These are phyloP conservation scores for Lamprologus speciosus DNA, from an alignment of 2,113 vertebrate species.

Conservation along the genomic window DNA sequence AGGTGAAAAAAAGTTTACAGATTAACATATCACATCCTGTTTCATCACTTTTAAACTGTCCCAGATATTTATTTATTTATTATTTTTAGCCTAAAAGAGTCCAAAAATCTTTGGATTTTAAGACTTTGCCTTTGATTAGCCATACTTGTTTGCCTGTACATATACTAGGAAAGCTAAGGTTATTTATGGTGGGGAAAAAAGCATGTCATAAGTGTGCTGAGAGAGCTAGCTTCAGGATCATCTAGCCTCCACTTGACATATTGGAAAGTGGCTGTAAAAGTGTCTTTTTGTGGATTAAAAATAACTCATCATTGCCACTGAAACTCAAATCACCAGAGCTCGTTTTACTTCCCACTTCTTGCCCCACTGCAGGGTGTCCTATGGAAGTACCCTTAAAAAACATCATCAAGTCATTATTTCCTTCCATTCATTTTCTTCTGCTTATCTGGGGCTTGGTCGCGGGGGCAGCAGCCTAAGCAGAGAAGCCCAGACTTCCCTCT, in stretches of 20 bases:
- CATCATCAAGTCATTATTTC: background rate
- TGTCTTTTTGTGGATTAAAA: background rate
- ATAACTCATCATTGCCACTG: background rate
- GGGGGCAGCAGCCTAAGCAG: background rate
- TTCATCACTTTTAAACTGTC: background rate
- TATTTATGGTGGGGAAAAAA: background rate
- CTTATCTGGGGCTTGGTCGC: background rate
- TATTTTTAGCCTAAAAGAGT: background rate
- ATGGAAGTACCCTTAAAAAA: constrained; percentile 7
- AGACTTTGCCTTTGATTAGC: background rate
- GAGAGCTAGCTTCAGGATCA: background rate
- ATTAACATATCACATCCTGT: background rate
- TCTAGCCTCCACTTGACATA: background rate
- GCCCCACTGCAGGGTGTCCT: background rate
- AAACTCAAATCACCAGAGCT: background rate
- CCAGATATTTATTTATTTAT: background rate
- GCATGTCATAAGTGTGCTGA: background rate
- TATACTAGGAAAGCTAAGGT: background rate
- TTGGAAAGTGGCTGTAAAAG: background rate
- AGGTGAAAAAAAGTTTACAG: background rate
- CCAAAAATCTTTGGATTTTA: background rate
- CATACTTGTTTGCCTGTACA: background rate
- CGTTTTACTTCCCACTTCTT: constrained; percentile 6
- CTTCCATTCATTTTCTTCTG: background rate
- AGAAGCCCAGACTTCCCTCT: background rate